phyloP scores from a whole-genome alignment of 2,888 invertebrate genomes.

The Apodemia zela region DNA sequence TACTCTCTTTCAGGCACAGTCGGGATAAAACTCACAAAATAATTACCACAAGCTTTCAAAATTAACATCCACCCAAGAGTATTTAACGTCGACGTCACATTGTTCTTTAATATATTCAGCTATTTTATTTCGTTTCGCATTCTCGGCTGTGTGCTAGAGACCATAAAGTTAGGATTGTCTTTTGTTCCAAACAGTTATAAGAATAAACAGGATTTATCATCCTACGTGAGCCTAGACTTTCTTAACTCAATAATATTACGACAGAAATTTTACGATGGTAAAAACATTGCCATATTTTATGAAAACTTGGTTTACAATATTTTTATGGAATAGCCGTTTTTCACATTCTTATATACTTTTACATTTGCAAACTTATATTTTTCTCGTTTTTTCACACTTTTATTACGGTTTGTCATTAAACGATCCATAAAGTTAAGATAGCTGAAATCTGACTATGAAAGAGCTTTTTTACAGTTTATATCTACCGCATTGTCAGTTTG shows the following conservation, averaged over 20 bases:
- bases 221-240: background rate
- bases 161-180: background rate
- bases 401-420: too few relatives aligned
- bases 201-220: background rate
- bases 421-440: too few relatives aligned
- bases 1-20: too few relatives aligned
- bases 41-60: background rate
- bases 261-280: background rate
- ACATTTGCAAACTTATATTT: too few relatives aligned
- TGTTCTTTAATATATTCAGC: background rate
- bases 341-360: too few relatives aligned
- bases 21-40: background rate
- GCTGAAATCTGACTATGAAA: too few relatives aligned
- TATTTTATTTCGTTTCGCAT: constrained; percentile 12
- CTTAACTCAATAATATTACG: background rate
- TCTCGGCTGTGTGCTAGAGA: background rate
- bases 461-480: too few relatives aligned
- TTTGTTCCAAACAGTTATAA: background rate
- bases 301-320: background rate
- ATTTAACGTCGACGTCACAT: background rate
- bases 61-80: background rate
- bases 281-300: background rate
- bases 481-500: too few relatives aligned
- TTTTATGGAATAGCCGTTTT: too few relatives aligned
- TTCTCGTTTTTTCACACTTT: too few relatives aligned